Evolutionary conservation across 2,888 invertebrate genomes (phyloP).

Genomic region (Perizoma flavofasciatum): DNA sequence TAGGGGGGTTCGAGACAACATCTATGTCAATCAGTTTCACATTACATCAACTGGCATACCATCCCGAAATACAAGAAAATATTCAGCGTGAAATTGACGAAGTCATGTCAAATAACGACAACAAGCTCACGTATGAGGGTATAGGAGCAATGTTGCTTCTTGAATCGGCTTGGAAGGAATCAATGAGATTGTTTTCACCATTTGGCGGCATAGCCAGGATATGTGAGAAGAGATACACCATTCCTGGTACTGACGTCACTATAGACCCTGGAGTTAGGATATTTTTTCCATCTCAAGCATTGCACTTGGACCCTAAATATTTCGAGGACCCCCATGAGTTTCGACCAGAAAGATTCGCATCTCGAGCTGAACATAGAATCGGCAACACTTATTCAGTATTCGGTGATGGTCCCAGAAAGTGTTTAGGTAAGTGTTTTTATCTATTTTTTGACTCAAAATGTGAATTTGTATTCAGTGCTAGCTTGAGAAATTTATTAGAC

Average conservation of each 20-base stretch:
- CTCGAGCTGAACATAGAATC: constrained; percentile 27
- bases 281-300: constrained; percentile 46
- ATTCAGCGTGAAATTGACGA: constrained; percentile 54
- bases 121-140: constrained; percentile 45
- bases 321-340: constrained; percentile 49
- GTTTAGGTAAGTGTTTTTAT: constrained; percentile 41
- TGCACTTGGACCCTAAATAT: constrained; percentile 47
- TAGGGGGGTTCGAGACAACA: constrained; percentile 50
- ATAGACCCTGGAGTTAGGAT: constrained; percentile 47
- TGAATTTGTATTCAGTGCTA: too few relatives aligned
- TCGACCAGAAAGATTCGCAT: constrained; percentile 47
- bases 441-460: too few relatives aligned
- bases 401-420: constrained; percentile 47
- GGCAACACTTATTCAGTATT: constrained; percentile 45
- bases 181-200: constrained; percentile 47
- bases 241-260: constrained; percentile 43
- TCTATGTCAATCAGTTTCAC: constrained; percentile 50
- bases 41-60: constrained; percentile 49
- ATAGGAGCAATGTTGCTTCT: constrained; percentile 44
- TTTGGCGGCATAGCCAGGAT: constrained; percentile 39
- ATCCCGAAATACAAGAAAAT: constrained; percentile 54
- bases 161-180: constrained; percentile 47
- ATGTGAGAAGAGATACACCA: constrained; percentile 41
- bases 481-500: too few relatives aligned
- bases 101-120: constrained; percentile 42